Evolutionary conservation across 2,888 invertebrate genomes (phyloP).

Genomic region (Protonemura montana): DNA sequence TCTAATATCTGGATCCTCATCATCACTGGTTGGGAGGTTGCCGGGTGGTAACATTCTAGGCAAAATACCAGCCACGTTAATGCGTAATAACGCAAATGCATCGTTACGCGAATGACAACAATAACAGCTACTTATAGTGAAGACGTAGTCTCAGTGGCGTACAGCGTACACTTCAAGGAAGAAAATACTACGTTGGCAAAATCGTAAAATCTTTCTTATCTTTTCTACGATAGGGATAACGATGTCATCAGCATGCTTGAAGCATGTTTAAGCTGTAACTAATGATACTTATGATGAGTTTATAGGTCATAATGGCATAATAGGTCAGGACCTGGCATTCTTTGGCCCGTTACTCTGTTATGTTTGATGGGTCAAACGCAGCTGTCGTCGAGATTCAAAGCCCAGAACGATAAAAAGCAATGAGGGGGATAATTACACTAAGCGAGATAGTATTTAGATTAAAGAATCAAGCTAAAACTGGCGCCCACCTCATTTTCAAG

Average conservation of each 20-base stretch:
- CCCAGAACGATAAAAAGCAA: neutral
- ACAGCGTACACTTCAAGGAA: neutral
- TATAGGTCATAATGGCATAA: neutral
- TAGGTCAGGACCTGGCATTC: neutral
- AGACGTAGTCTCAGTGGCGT: too few species aligned
- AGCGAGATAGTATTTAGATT: neutral
- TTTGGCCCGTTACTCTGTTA: neutral
- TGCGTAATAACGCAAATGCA: neutral
- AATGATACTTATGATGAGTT: neutral
- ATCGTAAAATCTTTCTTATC: neutral
- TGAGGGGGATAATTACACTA: neutral
- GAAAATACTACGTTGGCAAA: neutral
- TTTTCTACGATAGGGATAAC: neutral
- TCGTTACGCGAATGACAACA: conserved; percentile 10
- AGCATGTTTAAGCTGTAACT: neutral
- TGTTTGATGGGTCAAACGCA: neutral
- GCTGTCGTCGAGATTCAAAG: neutral
- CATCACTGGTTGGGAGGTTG: neutral
- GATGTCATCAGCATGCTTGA: neutral
- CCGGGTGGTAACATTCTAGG: neutral
- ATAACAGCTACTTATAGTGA: too few species aligned
- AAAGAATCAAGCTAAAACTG: neutral
- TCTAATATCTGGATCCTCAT: neutral
- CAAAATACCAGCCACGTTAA: neutral
- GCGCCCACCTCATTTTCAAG: neutral